A percentile compares a stretch with the other conserved stretches of the same genome.
phyloP scores from a whole-genome alignment of 1,140 invertebrate species.

The Bombus waltoni region DNA sequence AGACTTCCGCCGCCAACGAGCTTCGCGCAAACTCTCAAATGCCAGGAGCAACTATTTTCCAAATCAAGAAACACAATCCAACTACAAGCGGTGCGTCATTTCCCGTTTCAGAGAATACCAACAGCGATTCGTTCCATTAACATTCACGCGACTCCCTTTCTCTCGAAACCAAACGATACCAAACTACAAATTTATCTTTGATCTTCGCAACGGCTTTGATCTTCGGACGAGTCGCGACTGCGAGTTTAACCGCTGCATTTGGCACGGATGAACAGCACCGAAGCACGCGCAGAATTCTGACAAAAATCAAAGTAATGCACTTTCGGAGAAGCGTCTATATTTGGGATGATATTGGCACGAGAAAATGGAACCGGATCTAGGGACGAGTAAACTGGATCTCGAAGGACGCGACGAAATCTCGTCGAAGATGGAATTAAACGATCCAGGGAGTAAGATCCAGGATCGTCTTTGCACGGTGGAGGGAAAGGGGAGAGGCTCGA shows the following conservation, averaged over 20 bases:
- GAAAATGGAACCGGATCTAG: constrained; percentile 54
- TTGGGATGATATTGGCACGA: constrained; percentile 33
- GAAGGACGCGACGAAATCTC: constrained; percentile 33
- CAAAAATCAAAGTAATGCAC: background rate
- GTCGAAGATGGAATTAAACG: constrained; percentile 62
- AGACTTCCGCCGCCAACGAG: background rate
- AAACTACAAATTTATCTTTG: constrained; percentile 4
- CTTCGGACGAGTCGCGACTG: background rate
- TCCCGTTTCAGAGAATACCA: background rate
- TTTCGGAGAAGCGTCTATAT: constrained; percentile 26
- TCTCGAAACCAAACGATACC: no score
- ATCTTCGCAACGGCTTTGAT: constrained; percentile 8
- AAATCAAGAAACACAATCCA: background rate
- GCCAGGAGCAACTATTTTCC: background rate
- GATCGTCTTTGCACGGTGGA: no score
- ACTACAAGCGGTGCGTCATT: background rate
- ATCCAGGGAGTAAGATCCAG: constrained; percentile 11
- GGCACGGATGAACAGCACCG: background rate
- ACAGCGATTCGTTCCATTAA: background rate
- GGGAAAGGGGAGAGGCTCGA: constrained; percentile 17
- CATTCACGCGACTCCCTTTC: background rate
- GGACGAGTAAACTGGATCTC: constrained; percentile 60
- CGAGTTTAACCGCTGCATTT: background rate
- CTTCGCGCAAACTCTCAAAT: background rate
- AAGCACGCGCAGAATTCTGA: background rate